Evolutionary conservation across 1,140 invertebrate species (phyloP).

Genomic region (Vanessa tameamea): DNA sequence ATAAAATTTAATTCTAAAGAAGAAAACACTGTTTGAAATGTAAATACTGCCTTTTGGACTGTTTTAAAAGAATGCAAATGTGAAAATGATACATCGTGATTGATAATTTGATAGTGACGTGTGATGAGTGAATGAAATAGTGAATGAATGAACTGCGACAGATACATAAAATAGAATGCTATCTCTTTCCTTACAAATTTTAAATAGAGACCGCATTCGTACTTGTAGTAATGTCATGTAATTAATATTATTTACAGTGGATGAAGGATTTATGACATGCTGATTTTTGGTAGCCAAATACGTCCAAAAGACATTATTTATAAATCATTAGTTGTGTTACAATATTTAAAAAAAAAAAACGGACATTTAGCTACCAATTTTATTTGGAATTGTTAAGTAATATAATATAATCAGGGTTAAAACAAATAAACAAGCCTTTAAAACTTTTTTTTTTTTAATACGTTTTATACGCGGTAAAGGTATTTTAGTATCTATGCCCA

Average conservation of each 20-base stretch:
- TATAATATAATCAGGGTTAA: background rate
- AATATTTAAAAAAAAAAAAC: slow-evolving; percentile 8
- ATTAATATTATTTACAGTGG: background rate
- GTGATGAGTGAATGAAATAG: background rate
- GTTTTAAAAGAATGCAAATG: slow-evolving; percentile 23
- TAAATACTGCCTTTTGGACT: slow-evolving; percentile 78
- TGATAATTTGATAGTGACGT: background rate
- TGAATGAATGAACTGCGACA: slow-evolving; percentile 8
- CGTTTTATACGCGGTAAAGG: too few relatives aligned
- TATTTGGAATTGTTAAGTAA: slow-evolving; percentile 32
- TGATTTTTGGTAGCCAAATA: slow-evolving; percentile 68
- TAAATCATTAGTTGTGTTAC: slow-evolving; percentile 3
- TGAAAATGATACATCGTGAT: slow-evolving; percentile 9
- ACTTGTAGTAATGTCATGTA: background rate
- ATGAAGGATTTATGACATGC: slow-evolving; percentile 44
- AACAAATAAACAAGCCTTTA: too few relatives aligned
- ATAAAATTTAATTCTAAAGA: background rate
- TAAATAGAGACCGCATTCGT: background rate
- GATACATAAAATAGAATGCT: background rate
- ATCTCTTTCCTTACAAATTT: background rate
- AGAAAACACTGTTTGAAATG: slow-evolving; percentile 17
- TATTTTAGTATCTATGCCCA: too few relatives aligned
- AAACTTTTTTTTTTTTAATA: too few relatives aligned
- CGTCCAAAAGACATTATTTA: slow-evolving; percentile 75
- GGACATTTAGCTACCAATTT: slow-evolving; percentile 72